Percentiles rank a stretch among this genome's conserved stretches.
phyloP scores from a whole-genome alignment of 1,140 invertebrate genomes.

The Gonatopus flavifemur region DNA sequence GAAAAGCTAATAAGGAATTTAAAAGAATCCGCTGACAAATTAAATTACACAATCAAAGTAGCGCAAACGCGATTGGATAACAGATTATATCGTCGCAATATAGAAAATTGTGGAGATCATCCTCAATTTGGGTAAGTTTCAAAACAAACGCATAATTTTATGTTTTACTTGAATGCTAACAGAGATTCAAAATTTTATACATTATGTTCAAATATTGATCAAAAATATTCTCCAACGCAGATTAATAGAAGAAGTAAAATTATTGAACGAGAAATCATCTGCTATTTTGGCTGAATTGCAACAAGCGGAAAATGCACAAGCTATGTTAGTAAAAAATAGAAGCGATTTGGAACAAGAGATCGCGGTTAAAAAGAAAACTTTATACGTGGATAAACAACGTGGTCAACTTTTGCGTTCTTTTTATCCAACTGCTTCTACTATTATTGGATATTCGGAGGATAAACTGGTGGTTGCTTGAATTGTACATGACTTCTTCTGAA shows the following conservation, averaged over 20 bases:
- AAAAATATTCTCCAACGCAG: conserved; percentile 42
- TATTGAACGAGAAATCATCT: conserved; percentile 66
- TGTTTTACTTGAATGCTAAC: not conserved
- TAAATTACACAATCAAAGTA: conserved; percentile 74
- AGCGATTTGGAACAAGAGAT: conserved; percentile 70
- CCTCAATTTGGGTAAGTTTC: conserved; percentile 64
- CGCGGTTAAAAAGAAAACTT: conserved; percentile 69
- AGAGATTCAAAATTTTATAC: not conserved
- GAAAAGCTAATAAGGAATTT: conserved; percentile 68
- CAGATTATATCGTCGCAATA: conserved; percentile 64
- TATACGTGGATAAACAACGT: conserved; percentile 70
- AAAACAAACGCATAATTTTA: not conserved
- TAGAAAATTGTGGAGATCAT: conserved; percentile 72
- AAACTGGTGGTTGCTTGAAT: too few species aligned
- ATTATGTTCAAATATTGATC: too few species aligned
- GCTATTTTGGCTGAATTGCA: conserved; percentile 63
- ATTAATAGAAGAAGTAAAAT: conserved; percentile 74
- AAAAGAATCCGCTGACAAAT: conserved; percentile 62
- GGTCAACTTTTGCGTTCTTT: conserved; percentile 65
- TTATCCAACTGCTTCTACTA: conserved; percentile 67
- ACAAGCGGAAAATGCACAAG: conserved; percentile 63
- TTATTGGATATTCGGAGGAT: conserved; percentile 64
- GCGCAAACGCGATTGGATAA: conserved; percentile 77
- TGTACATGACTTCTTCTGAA: too few species aligned
- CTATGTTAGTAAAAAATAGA: conserved; percentile 63